A percentile compares a stretch with the other conserved stretches of the same genome.
Conservation (phyloP, 1,140 invertebrate species). For the Lineus longissimus region DNA sequence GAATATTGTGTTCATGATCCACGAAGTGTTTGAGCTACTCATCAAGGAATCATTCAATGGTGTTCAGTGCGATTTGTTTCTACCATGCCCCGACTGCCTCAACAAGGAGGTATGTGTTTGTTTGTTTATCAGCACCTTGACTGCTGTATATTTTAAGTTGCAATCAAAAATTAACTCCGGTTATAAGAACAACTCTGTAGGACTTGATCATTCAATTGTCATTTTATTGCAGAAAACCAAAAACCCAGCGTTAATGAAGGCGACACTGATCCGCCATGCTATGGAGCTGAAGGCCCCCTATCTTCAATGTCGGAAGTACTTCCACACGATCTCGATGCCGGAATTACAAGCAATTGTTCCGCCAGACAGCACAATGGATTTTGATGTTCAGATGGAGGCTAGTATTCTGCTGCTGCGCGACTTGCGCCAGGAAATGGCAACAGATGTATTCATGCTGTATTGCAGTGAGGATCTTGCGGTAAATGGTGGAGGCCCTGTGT, state of each 20-base stretch:
- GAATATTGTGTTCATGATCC: conserved; percentile 48
- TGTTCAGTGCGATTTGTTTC: conserved; percentile 41
- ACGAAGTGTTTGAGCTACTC: conserved; percentile 47
- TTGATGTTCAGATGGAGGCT: conserved; percentile 45
- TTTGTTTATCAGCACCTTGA: not conserved
- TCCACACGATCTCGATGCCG: conserved; percentile 48
- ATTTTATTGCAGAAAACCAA: conserved; percentile 30
- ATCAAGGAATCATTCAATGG: conserved; percentile 50
- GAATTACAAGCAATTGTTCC: conserved; percentile 39
- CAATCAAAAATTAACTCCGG: not conserved
- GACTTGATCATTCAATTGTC: not conserved
- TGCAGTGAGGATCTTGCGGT: conserved; percentile 27
- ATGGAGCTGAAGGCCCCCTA: conserved; percentile 43
- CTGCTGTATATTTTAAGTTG: not conserved
- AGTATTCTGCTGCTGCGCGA: conserved; percentile 38
- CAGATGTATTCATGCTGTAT: conserved; percentile 42
- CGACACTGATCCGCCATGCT: conserved; percentile 38
- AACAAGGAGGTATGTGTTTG: not conserved
- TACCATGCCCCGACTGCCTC: conserved; percentile 50
- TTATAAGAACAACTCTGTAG: not conserved
- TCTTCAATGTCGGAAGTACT: conserved; percentile 50
- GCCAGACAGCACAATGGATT: conserved; percentile 33
- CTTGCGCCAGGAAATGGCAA: conserved; percentile 32
- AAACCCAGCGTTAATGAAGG: conserved; percentile 43
- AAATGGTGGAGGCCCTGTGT: conserved; percentile 14